Base-by-base conservation (phyloP, 1,140 invertebrate genomes). In the Platyscapa corneri region DNA sequence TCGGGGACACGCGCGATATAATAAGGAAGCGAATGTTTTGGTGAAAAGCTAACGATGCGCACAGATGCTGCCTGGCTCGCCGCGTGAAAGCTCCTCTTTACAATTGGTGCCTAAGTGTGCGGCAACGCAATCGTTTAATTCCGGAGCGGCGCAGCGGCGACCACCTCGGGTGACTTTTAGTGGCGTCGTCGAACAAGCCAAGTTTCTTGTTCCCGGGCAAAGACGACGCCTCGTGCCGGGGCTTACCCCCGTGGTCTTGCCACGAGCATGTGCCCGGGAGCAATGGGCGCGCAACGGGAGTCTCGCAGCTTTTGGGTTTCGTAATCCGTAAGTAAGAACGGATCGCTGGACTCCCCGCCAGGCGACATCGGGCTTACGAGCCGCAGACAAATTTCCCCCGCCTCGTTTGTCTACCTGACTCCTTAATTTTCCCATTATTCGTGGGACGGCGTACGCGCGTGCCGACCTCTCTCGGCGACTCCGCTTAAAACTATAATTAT, bases 351-450 rank as follows among this genome's bases (percentile, higher is more conserved):
- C 65, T 46, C 80, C 80, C 80, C 67, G 80, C 46, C 30, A 30
- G n/a, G 60, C 16, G 23, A 78, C 75, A 32, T 56, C 16, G 30
- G 75, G 76, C 76, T 80, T 80, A 65, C 60, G 7, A 80, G 32
- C 60, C 60, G 78, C 60, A 80, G 78, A 80, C 78, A 80, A 80
- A 80, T 80, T n/a, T 65, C n/a, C 23, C 6, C 37, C 53, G 20
- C 12, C 6, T 39, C 53, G n/a, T 39, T 39, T 37, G 30, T 78
- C 49, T 78, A 78, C 76, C 76, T 80, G 78, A 74, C 70, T 74
- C 70, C 37, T 74, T 74, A 74, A 74, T 74, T 74, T 74, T 42
- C 37, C 37, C 30, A n/a, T 74, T 74, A 46, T 46, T 46, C 42
- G 6, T 27, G 8, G 27, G 16, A 39, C 30, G 42, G 46, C 10